Base-by-base conservation (phyloP, 2,888 invertebrate genomes). In the Nomada flava region DNA sequence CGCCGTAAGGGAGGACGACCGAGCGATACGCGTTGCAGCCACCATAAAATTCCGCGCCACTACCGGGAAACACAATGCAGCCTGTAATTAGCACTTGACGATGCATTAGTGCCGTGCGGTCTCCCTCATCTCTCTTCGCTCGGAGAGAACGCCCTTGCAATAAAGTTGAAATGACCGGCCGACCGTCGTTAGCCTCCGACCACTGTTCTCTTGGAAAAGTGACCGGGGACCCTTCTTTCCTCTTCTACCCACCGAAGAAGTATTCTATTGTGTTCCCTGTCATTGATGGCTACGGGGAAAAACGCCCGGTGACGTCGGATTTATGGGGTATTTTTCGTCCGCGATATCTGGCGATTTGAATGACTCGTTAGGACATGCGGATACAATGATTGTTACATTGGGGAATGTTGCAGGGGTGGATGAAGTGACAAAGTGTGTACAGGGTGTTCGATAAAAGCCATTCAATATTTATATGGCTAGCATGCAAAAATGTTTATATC, bases 51-150 rank as follows among this genome's bases (percentile, higher is more conserved):
- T 91, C 84, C 83, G 76, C 75, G 86, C 90, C 90, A 90, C 91
- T 92, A 90, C 91, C 77, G 86, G 90, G 90, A 90, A 91, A 90
- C 87, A 86, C 84, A 87, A 87, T 86, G 89, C 87, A 89, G 88
- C 76, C 89, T 90, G 92, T 92, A 92, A 93, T 93, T 93, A 93
- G 91, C 92, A 92, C 92, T 92, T 92, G 91, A 91, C 91, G 92
- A 91, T 93, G 91, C 92, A 92, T 92, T 92, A 92, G 90, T 88
- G 84, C 90, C 88, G 85, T 82, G 83, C 75, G 75, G 75, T 86
- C 79, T 86, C 82, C 86, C 87, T 84, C 86, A 71, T 84, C 86
- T 87, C 84, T 72, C 65, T 72, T 13, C n/a, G 29, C 26, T 26
- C 20, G 15, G 29, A 76, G 83, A 90, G 87, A 89, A 91, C 91